Evolutionary conservation across 2,113 vertebrate species (phyloP), one percentile per base, ranked within the genome.

Genomic region (Ceyx margarethae): DNA sequence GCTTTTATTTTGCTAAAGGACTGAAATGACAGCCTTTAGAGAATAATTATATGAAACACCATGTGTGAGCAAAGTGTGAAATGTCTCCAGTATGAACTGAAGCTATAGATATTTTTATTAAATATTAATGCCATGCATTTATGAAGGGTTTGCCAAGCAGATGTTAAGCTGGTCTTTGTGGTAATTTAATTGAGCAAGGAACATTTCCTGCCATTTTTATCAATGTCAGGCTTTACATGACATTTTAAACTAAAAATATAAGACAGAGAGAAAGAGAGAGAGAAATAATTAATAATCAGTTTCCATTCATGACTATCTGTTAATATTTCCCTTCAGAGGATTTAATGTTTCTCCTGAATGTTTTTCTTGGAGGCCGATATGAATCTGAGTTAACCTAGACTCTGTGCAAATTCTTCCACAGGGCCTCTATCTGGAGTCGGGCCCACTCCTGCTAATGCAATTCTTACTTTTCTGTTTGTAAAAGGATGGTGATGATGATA

Each of bases 121-220:
- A 97, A 98, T 97, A 97, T 97, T 97, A 97, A 97, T 97, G 95
- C 87, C 90, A 87, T 91, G 87, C 94, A 85, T 94, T 97, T 96
- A 94, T 33, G 28, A 91, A 96, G 90, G 82, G 91, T 93, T 97
- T 96, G 95, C 77, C 96, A 96, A 97, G 96, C 96, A 98, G 97
- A 97, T 97, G 97, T 97, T 95, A 96, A 95, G 88, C 85, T 94
- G 91, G 94, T 84, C 95, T 93, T 97, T 78, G 31, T 95, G 93
- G 96, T 89, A 82, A 97, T 97, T 97, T 97, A 97, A 97, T 96
- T 94, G 97, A 97, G 93, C 93, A 96, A 85, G 95, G 97, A 97
- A 96, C 96, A 96, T 97, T 97, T 98, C 97, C 97, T 98, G 96
- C 93, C 94, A 77, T 97, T 98, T 98, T 97, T 97, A 97, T 97